Conservation (phyloP, 2,888 invertebrate species). For the Crocallis elinguaria region DNA sequence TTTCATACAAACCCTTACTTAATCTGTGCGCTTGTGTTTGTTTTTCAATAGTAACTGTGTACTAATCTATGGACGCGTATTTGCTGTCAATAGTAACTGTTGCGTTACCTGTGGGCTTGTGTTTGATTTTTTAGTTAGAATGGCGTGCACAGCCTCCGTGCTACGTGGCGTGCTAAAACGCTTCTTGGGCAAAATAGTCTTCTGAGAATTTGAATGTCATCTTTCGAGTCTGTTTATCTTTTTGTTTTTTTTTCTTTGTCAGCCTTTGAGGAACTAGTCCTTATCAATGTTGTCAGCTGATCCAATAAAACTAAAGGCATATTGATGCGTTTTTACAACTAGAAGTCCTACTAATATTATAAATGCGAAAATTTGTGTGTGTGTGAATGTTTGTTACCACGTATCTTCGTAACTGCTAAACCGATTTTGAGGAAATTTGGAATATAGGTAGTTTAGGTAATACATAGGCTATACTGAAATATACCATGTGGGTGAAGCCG, state of each 20-base stretch:
- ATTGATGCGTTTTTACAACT: too few relatives aligned
- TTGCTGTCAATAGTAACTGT: slow-evolving; percentile 18
- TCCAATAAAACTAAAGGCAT: too few relatives aligned
- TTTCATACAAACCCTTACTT: slow-evolving; percentile 9
- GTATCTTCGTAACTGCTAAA: too few relatives aligned
- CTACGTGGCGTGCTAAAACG: slow-evolving; percentile 42
- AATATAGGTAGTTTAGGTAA: too few relatives aligned
- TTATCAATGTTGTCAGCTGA: too few relatives aligned
- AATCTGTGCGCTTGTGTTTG: slow-evolving; percentile 39
- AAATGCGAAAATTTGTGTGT: too few relatives aligned
- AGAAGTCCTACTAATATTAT: too few relatives aligned
- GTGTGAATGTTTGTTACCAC: too few relatives aligned
- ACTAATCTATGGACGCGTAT: slow-evolving; percentile 4
- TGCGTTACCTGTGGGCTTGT: slow-evolving; percentile 35
- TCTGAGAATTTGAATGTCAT: slow-evolving; percentile 26
- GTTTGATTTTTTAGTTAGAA: slow-evolving; percentile 68
- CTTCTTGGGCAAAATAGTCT: slow-evolving; percentile 28
- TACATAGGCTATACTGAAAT: too few relatives aligned
- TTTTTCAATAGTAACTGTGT: slow-evolving; percentile 13
- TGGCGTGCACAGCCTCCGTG: slow-evolving; percentile 32
- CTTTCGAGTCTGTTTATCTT: not conserved
- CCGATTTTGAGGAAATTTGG: too few relatives aligned
- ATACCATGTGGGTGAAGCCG: too few relatives aligned
- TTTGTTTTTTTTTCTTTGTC: not conserved
- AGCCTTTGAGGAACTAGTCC: too few relatives aligned